A percentile compares a stretch with the other conserved stretches of the same genome.
Evolutionary conservation across 37 sponge, comb jelly and placozoan genomes (phyloP).

Genomic region (Haliclona indistincta): DNA sequence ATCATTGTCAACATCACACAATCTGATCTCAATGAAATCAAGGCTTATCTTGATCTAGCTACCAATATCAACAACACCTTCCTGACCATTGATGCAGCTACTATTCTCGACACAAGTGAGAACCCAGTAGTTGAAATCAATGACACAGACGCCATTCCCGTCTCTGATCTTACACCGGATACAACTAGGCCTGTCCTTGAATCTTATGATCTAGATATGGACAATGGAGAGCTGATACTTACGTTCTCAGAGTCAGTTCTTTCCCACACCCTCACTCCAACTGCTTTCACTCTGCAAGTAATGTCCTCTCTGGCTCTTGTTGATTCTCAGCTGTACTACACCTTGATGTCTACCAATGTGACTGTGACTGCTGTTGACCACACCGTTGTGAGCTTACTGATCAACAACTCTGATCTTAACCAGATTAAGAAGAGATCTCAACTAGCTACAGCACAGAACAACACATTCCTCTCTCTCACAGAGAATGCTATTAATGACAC

Average conservation of each 20-base stretch:
- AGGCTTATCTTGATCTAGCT: slow-evolving; percentile 57
- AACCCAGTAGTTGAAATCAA: slow-evolving; percentile 48
- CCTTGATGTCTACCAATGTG: slow-evolving; percentile 42
- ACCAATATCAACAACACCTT: slow-evolving; percentile 59
- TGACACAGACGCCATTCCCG: slow-evolving; percentile 32
- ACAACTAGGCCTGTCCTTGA: slow-evolving; percentile 48
- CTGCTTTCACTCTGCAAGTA: slow-evolving; percentile 59
- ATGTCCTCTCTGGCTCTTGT: slow-evolving; percentile 7
- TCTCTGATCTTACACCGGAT: slow-evolving; percentile 40
- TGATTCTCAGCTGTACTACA: slow-evolving; percentile 28
- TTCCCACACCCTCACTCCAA: slow-evolving; percentile 26
- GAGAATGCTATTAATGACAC: slow-evolving; percentile 52
- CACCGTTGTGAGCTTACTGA: slow-evolving; percentile 34
- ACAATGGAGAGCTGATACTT: slow-evolving; percentile 67
- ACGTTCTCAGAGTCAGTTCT: slow-evolving; percentile 80
- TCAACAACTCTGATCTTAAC: slow-evolving; percentile 68
- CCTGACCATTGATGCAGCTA: slow-evolving; percentile 38
- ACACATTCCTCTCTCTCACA: slow-evolving; percentile 63
- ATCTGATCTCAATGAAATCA: slow-evolving; percentile 76
- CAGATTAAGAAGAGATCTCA: slow-evolving; percentile 52
- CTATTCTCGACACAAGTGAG: slow-evolving; percentile 65
- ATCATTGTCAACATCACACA: slow-evolving; percentile 47
- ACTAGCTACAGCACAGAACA: slow-evolving; percentile 33
- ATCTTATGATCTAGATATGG: slow-evolving; percentile 72
- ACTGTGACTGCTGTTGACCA: slow-evolving; percentile 34